These are phyloP conservation scores for Triplophysa yarkandensis DNA, from an alignment of 2,797 vertebrate genomes.

Conservation along the genomic window DNA sequence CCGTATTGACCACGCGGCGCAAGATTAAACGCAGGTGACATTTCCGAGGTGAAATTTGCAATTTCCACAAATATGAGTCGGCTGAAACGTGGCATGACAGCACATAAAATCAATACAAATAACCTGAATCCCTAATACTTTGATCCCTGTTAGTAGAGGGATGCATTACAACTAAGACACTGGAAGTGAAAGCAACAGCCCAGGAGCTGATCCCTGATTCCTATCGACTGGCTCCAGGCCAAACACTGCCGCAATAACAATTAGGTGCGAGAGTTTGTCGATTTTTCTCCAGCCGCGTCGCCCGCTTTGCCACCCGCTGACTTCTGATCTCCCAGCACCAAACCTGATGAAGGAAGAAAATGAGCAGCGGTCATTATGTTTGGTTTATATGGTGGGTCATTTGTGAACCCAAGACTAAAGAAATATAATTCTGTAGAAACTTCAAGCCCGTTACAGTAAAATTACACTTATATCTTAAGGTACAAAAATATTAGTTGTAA, in stretches of 20 bases:
- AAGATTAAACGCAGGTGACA: constrained; percentile 98
- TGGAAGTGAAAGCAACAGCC: constrained; percentile 75
- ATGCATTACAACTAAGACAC: constrained; percentile 88
- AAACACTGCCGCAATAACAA: constrained; percentile 84
- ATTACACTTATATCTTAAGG: too few species aligned
- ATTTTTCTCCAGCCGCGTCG: constrained; percentile 67
- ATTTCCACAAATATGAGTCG: constrained; percentile 96
- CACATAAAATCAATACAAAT: constrained; percentile 99
- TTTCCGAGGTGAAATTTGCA: constrained; percentile 98
- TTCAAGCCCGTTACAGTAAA: too few species aligned
- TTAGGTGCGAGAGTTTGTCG: constrained; percentile 77
- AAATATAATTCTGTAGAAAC: too few species aligned
- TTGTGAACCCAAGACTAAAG: too few species aligned
- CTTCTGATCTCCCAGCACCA: neutral
- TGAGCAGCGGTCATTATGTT: too few species aligned
- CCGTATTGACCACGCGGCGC: constrained; percentile 87
- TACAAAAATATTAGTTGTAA: too few species aligned
- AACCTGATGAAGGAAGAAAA: neutral
- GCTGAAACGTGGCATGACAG: constrained; percentile 88
- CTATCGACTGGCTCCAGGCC: constrained; percentile 84
- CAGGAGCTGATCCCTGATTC: constrained; percentile 74
- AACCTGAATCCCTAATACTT: constrained; percentile 99
- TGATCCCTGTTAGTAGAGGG: constrained; percentile 95
- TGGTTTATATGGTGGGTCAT: too few species aligned
- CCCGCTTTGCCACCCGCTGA: constrained; percentile 53